Evolutionary conservation across 2,113 vertebrate genomes (phyloP).

Genomic region (Naja naja): DNA sequence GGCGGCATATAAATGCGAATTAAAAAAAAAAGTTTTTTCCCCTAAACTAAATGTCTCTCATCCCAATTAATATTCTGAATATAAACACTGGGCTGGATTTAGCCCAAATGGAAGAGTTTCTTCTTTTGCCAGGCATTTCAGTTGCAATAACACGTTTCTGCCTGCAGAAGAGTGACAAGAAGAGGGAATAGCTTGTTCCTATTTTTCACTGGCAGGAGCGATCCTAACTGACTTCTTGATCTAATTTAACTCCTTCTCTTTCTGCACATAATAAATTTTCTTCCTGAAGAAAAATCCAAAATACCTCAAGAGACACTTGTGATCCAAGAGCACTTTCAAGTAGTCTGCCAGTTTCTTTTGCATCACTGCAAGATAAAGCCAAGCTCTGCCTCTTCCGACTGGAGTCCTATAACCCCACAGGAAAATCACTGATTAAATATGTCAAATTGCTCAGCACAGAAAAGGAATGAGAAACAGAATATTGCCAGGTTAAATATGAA

Average conservation of each 20-base stretch:
- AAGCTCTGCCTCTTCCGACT: slow-evolving; percentile 89
- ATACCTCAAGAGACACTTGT: slow-evolving; percentile 88
- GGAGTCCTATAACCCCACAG: slow-evolving; percentile 79
- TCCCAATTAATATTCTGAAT: background rate
- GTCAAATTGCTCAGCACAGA: background rate
- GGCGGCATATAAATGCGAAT: too few relatives aligned
- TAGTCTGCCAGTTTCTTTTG: slow-evolving; percentile 97
- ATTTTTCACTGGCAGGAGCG: background rate
- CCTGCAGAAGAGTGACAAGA: background rate
- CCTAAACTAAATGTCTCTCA: background rate
- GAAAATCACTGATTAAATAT: slow-evolving; percentile 13
- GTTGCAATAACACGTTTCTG: background rate
- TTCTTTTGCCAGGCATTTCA: background rate
- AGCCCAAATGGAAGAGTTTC: background rate
- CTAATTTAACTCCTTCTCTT: background rate
- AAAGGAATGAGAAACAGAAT: background rate
- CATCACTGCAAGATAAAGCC: slow-evolving; percentile 97
- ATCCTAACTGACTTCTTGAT: background rate
- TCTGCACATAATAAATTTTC: background rate
- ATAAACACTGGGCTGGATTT: background rate
- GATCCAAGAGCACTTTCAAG: slow-evolving; percentile 88
- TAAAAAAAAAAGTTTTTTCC: background rate
- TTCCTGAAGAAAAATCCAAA: background rate
- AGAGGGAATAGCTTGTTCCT: too few relatives aligned
- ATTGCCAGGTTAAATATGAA: background rate